phyloP scores from a whole-genome alignment of 2,888 invertebrate species.

The Venustoraphidia nigricollis region DNA sequence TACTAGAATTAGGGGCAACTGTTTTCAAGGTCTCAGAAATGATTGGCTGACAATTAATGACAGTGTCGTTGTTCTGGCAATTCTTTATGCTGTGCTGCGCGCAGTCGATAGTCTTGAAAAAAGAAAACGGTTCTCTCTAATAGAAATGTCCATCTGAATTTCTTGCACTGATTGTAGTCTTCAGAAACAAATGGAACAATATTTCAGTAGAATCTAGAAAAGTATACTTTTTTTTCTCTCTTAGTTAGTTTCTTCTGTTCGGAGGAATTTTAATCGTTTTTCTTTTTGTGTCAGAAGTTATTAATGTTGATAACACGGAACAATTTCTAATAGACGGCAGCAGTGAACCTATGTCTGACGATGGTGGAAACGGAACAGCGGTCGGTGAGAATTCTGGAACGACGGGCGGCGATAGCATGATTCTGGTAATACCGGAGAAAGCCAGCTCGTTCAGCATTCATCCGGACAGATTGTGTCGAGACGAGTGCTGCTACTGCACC shows the following conservation, averaged over 20 bases:
- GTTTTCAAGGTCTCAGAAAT: too few species aligned
- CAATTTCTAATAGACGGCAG: constrained; percentile 22
- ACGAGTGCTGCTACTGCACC: constrained; percentile 76
- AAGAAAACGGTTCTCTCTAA: too few species aligned
- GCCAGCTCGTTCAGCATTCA: constrained; percentile 78
- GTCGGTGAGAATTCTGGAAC: constrained; percentile 23
- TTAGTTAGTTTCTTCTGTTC: not conserved
- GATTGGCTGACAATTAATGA: too few species aligned
- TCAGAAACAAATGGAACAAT: too few species aligned
- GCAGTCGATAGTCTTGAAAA: too few species aligned
- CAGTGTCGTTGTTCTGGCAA: too few species aligned
- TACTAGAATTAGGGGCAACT: too few species aligned
- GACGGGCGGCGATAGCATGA: constrained; percentile 33
- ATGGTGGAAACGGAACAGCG: constrained; percentile 23
- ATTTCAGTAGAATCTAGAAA: not conserved
- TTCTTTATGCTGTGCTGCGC: too few species aligned
- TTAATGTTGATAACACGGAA: not conserved
- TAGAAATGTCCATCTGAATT: too few species aligned
- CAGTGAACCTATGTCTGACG: constrained; percentile 28
- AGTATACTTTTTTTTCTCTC: not conserved
- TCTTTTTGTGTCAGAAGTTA: not conserved
- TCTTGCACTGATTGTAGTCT: too few species aligned
- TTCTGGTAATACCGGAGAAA: constrained; percentile 73
- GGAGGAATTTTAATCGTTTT: not conserved
- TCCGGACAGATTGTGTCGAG: constrained; percentile 64